These are phyloP conservation scores for Latrodectus geometricus DNA, from an alignment of 1,140 invertebrate genomes.

Conservation along the genomic window DNA sequence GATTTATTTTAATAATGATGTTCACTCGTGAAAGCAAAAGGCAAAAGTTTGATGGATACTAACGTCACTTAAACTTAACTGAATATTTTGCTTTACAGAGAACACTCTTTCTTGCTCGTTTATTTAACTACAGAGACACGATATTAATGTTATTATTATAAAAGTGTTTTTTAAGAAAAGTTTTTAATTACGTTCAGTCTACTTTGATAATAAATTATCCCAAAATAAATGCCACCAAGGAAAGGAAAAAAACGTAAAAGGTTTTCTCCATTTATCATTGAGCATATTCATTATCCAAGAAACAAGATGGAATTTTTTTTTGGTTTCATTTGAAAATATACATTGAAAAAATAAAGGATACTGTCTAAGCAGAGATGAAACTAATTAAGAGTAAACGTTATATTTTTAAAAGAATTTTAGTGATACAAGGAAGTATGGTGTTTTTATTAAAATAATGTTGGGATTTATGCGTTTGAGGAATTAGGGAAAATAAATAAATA, in stretches of 20 bases:
- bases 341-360: not conserved
- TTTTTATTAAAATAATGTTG: too few relatives aligned
- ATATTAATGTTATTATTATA: conserved; percentile 14
- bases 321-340: not conserved
- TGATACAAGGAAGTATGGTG: too few relatives aligned
- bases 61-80: not conserved
- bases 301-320: conserved; percentile 2
- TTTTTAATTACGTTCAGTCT: conserved; percentile 22
- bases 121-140: not conserved
- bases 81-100: not conserved
- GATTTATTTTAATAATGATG: too few relatives aligned
- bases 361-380: not conserved
- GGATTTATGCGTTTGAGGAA: too few relatives aligned
- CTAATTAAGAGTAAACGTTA: conserved; percentile 1
- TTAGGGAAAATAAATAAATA: too few relatives aligned
- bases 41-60: conserved; percentile 7
- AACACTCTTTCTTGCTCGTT: not conserved
- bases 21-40: too few relatives aligned
- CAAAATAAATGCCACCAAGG: not conserved
- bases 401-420: too few relatives aligned
- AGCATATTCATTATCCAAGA: conserved; percentile 12
- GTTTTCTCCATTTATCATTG: conserved; percentile 19
- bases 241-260: not conserved
- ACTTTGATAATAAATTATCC: conserved; percentile 22
- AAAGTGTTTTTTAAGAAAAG: conserved; percentile 2